phyloP scores from a whole-genome alignment of 2,113 vertebrate species.

The Oophaga pumilio region DNA sequence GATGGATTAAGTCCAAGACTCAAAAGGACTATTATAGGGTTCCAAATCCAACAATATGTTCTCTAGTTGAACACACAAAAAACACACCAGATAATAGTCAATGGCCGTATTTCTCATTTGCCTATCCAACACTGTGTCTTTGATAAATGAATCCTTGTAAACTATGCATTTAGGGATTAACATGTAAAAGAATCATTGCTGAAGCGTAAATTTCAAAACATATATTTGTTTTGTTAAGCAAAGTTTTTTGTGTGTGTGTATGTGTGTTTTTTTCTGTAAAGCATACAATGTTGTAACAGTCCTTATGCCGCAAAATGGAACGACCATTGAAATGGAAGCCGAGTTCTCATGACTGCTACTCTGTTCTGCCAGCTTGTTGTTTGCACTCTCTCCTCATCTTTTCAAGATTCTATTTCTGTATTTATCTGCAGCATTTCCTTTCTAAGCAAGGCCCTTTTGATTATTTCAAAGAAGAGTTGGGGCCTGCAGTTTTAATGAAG shows the following conservation, averaged over 20 bases:
- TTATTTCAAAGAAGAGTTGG: constrained; percentile 59
- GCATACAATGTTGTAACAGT: constrained; percentile 58
- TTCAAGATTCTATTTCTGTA: constrained; percentile 57
- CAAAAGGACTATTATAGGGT: constrained; percentile 33
- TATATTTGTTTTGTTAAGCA: constrained; percentile 59
- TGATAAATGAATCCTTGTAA: constrained; percentile 55
- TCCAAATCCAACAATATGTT: constrained; percentile 37
- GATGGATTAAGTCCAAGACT: constrained; percentile 26
- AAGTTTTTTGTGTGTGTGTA: constrained; percentile 38
- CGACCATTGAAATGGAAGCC: constrained; percentile 50
- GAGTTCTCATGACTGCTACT: constrained; percentile 52
- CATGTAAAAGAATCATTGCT: constrained; percentile 56
- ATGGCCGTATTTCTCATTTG: constrained; percentile 35
- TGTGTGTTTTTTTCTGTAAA: constrained; percentile 15
- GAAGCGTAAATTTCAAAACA: constrained; percentile 57
- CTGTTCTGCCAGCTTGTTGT: constrained; percentile 50
- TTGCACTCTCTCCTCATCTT: constrained; percentile 47
- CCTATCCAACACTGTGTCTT: constrained; percentile 21
- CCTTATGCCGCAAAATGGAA: constrained; percentile 48
- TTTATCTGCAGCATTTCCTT: constrained; percentile 54
- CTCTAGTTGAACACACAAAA: constrained; percentile 34
- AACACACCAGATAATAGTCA: constrained; percentile 36
- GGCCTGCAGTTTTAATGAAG: constrained; percentile 60
- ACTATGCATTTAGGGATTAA: constrained; percentile 56
- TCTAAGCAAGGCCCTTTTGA: constrained; percentile 57